Base-by-base conservation (phyloP, 2,113 vertebrate species). In the Excalfactoria chinensis region DNA sequence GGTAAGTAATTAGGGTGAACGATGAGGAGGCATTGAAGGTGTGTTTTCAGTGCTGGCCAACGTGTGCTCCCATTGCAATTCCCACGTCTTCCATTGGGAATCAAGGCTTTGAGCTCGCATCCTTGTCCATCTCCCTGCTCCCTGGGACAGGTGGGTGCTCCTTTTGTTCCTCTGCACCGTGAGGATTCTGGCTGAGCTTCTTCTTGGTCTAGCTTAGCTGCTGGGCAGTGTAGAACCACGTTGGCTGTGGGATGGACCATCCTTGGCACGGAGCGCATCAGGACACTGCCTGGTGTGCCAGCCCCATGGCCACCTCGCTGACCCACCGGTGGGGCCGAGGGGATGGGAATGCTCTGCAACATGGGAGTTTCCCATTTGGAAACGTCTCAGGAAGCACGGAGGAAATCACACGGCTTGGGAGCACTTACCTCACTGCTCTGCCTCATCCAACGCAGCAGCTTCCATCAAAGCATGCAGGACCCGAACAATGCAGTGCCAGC, bases 281-380 rank as follows among this genome's bases (percentile, higher is more conserved):
- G 22, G 23, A 11, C 11, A 35, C 34, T 30, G 40, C 48, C 35
- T 11, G 46, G 5, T 1, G 0, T 11, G 79, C 48, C 26, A 9
- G 32, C 25, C 68, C 55, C 0, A 0, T 49, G 48, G 0, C 18
- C 5, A 4, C 68, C 7, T 4, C 8, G 55, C 67, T 41, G 66
- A 30, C 14, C 46, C 15, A 67, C 21, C 51, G 51, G 9, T 40
- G 79, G 73, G 68, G 78, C 43, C 59, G 4, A 11, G 6, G 62
- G 49, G 60, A 34, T 48, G 73, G 94, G 75, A 93, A 67, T 74
- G 84, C 89, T 88, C 34, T 82, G 93, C 81, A 78, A 96, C 93
- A 84, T 91, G 94, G 95, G 96, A 95, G 94, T 96, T 95, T 96
- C 94, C 96, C 89, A 76, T 51, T 63, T 93, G 96, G 93, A 93